These are phyloP conservation scores for Ranitomeya variabilis DNA, from an alignment of 2,113 vertebrate genomes.

Conservation along the genomic window DNA sequence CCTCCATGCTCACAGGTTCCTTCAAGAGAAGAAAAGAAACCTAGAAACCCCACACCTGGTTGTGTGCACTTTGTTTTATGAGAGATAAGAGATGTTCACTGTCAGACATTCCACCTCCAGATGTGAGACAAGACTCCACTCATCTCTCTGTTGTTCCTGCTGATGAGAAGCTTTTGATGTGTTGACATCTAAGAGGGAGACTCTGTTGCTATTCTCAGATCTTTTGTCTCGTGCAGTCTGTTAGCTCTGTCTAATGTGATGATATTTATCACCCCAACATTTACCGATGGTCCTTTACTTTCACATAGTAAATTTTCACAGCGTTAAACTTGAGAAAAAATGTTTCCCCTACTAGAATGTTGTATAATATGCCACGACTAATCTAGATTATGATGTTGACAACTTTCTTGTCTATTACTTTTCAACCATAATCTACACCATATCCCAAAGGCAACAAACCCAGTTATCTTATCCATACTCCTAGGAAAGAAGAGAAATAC, in stretches of 20 bases:
- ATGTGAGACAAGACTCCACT: constrained; percentile 50
- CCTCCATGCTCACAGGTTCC: not conserved
- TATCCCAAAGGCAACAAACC: not conserved
- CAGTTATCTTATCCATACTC: not conserved
- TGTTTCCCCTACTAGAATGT: not conserved
- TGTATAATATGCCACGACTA: not conserved
- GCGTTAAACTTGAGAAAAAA: not conserved
- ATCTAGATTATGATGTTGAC: not conserved
- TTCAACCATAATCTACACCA: not conserved
- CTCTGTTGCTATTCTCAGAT: constrained; percentile 16
- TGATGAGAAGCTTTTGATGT: constrained; percentile 53
- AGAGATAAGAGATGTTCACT: constrained; percentile 17
- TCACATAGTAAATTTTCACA: not conserved
- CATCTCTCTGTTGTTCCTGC: constrained; percentile 34
- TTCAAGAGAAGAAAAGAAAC: constrained; percentile 23
- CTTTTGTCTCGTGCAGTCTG: not conserved
- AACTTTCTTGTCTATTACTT: not conserved
- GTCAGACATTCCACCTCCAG: constrained; percentile 45
- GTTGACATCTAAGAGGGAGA: constrained; percentile 42
- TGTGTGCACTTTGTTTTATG: constrained; percentile 38
- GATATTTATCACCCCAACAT: constrained; percentile 23
- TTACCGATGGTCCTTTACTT: not conserved
- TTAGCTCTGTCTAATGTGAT: constrained; percentile 9
- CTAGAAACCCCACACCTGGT: constrained; percentile 42
- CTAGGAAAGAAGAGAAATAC: too few species aligned